Evolutionary conservation across 2,888 invertebrate genomes (phyloP).

Genomic region (Synanthedon andrenaeformis): DNA sequence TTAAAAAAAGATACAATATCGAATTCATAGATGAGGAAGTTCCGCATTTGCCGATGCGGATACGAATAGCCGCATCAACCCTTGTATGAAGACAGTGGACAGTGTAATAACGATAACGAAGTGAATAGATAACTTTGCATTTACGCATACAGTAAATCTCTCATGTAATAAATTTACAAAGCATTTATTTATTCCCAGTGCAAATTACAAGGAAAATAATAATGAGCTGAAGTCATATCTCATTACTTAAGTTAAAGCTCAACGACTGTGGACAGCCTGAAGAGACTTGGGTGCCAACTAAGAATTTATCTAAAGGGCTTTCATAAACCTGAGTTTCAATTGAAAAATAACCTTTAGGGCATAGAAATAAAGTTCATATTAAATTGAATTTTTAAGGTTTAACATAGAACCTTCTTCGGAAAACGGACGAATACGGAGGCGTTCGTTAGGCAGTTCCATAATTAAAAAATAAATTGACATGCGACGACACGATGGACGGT

Average conservation of each 20-base stretch:
- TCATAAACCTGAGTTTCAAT: slow-evolving; percentile 8
- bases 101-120: background rate
- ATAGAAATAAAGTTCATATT: slow-evolving; percentile 16
- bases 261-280: slow-evolving; percentile 47
- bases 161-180: slow-evolving; percentile 42
- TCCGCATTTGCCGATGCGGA: too few relatives aligned
- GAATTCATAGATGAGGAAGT: too few relatives aligned
- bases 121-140: slow-evolving; percentile 7
- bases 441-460: slow-evolving; percentile 57
- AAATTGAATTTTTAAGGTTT: background rate
- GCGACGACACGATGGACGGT: slow-evolving; percentile 14
- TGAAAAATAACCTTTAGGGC: slow-evolving; percentile 7
- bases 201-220: slow-evolving; percentile 54
- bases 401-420: slow-evolving; percentile 9
- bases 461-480: slow-evolving; percentile 54
- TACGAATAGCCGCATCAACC: too few relatives aligned
- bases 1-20: too few relatives aligned
- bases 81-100: background rate
- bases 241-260: slow-evolving; percentile 59
- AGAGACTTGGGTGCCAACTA: slow-evolving; percentile 37
- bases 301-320: slow-evolving; percentile 23
- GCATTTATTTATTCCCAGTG: slow-evolving; percentile 39
- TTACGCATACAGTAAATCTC: slow-evolving; percentile 33
- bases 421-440: slow-evolving; percentile 22
- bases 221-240: slow-evolving; percentile 62